These are phyloP conservation scores for Psittacula cyanocephala DNA, from an alignment of 2,113 vertebrate genomes.

Conservation along the genomic window DNA sequence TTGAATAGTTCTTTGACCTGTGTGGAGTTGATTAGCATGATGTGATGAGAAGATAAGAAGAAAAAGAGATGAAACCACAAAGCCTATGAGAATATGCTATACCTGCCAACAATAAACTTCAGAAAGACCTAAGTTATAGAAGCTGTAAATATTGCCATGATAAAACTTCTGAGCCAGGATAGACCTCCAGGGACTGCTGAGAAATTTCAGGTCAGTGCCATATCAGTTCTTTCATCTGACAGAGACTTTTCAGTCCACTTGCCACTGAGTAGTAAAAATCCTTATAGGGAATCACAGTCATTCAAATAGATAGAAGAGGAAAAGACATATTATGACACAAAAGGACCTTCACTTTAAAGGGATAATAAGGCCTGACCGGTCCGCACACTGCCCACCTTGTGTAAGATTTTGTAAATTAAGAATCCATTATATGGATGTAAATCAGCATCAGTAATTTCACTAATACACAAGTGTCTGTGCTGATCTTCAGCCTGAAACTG, in stretches of 20 bases:
- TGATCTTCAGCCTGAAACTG: not conserved
- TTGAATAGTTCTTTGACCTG: constrained; percentile 46
- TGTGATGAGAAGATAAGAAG: constrained; percentile 35
- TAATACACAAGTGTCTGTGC: not conserved
- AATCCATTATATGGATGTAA: rapidly evolving
- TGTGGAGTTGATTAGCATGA: constrained; percentile 8
- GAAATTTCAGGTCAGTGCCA: not conserved
- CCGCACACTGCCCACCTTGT: not conserved
- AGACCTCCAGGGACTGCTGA: not conserved
- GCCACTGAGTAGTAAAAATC: not conserved
- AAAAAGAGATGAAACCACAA: constrained; percentile 42
- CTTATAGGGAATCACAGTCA: not conserved
- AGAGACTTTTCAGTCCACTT: constrained; percentile 8
- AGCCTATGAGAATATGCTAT: constrained; percentile 43
- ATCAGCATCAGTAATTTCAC: not conserved
- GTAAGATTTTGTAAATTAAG: not conserved
- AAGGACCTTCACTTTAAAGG: not conserved
- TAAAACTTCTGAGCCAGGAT: not conserved
- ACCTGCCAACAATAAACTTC: constrained; percentile 38
- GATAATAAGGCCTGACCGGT: not conserved
- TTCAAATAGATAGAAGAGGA: not conserved
- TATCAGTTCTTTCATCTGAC: not conserved
- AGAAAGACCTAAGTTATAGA: constrained; percentile 7
- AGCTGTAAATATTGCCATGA: constrained; percentile 9
- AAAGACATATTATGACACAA: not conserved